phyloP scores from a whole-genome alignment of 2,113 vertebrate species.

The Pomatorhinus ruficollis region DNA sequence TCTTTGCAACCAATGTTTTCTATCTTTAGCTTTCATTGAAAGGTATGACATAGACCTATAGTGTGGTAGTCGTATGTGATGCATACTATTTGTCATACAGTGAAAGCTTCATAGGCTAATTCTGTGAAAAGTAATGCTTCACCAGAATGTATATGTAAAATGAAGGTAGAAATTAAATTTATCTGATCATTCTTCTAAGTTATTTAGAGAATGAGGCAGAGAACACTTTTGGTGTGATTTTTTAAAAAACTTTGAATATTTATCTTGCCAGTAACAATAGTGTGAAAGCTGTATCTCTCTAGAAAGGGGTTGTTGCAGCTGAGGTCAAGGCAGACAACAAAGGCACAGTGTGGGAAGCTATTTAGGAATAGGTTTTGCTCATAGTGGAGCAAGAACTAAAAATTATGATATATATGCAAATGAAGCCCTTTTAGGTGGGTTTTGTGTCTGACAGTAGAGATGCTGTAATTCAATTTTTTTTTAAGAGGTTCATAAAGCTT shows the following conservation, averaged over 20 bases:
- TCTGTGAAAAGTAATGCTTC: neutral
- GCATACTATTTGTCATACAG: neutral
- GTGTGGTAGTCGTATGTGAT: neutral
- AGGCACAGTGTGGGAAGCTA: neutral
- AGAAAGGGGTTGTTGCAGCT: neutral
- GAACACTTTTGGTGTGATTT: neutral
- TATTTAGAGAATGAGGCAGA: neutral
- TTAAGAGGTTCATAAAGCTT: neutral
- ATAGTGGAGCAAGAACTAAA: neutral
- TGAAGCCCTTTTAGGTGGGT: neutral
- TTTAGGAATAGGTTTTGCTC: neutral
- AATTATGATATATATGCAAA: neutral
- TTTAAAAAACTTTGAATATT: neutral
- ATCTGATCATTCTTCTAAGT: neutral
- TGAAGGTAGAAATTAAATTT: neutral
- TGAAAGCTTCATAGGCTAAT: neutral
- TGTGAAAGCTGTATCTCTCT: neutral
- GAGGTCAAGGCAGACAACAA: neutral
- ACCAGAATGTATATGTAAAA: neutral
- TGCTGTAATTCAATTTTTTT: neutral
- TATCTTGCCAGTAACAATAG: neutral
- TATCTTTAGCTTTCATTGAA: neutral
- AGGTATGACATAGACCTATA: neutral
- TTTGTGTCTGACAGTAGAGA: neutral
- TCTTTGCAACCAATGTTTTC: neutral